Conservation (phyloP, 2,888 invertebrate species). For the Oscheius myriophilus region DNA sequence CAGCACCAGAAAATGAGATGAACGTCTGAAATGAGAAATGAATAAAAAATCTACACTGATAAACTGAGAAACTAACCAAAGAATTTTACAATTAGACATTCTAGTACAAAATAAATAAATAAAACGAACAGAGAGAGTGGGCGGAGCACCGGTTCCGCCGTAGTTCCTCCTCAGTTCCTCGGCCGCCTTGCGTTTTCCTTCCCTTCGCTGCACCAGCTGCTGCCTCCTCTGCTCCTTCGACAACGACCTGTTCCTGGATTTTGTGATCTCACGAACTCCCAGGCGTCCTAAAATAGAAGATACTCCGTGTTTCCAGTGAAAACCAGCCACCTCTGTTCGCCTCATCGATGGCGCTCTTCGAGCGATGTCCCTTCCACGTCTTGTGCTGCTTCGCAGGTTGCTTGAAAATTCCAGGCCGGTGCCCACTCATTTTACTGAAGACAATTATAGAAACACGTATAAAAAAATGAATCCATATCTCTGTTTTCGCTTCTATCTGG, state of each 20-base stretch:
- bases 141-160: conserved; percentile 29
- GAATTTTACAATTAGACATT: no score
- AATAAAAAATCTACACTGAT: not conserved
- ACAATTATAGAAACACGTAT: not conserved
- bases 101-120: no score
- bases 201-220: conserved; percentile 43
- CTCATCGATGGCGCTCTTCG: conserved; percentile 80
- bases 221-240: conserved; percentile 51
- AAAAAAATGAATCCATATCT: no score
- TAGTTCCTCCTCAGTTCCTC: conserved; percentile 14
- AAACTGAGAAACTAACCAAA: no score
- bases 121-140: conserved; percentile 39
- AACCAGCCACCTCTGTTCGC: conserved; percentile 45
- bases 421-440: conserved; percentile 71
- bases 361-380: conserved; percentile 84
- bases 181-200: conserved; percentile 31
- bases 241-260: conserved; percentile 35
- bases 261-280: conserved; percentile 24
- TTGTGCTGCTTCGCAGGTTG: conserved; percentile 94
- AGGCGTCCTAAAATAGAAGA: conserved; percentile 11
- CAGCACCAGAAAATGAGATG: conserved; percentile 53
- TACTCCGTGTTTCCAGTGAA: not conserved
- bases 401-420: conserved; percentile 87
- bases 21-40: conserved; percentile 59
- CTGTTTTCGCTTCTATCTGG: no score